A percentile compares a stretch with the other conserved stretches of the same genome.
Evolutionary conservation across 2,797 vertebrate genomes (phyloP).

Genomic region (Acipenser transmontanus): DNA sequence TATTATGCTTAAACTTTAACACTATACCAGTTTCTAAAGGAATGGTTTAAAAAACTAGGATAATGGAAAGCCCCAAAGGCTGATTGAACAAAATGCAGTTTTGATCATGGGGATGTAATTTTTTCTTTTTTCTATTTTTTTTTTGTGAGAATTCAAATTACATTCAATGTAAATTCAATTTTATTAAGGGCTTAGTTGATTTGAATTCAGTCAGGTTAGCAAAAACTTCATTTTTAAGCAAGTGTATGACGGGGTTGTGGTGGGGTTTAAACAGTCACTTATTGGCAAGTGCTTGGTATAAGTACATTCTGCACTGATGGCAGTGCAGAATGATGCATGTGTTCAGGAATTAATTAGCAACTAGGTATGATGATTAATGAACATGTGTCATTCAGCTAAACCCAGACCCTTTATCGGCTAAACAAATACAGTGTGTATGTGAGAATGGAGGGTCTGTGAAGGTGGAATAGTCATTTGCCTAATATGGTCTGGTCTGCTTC

Average conservation of each 20-base stretch:
- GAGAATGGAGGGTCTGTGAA: background rate
- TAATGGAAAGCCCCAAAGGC: slow-evolving; percentile 68
- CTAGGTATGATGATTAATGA: slow-evolving; percentile 7
- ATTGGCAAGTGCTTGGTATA: background rate
- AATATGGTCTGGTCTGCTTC: background rate
- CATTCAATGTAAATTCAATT: no score
- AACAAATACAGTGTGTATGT: background rate
- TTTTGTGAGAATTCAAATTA: background rate
- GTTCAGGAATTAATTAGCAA: background rate
- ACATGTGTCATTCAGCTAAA: background rate
- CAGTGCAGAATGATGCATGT: background rate
- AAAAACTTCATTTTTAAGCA: slow-evolving; percentile 38
- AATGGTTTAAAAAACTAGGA: slow-evolving; percentile 56
- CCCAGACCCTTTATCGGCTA: background rate
- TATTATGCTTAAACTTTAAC: background rate
- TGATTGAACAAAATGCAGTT: slow-evolving; percentile 61
- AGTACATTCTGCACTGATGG: background rate
- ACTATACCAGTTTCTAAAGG: background rate
- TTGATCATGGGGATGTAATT: slow-evolving; percentile 32
- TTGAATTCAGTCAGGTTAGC: no score
- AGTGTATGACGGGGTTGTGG: background rate
- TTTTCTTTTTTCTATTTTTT: slow-evolving; percentile 13
- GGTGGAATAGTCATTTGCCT: background rate
- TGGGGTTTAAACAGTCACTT: slow-evolving; percentile 22
- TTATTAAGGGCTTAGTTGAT: no score